phyloP scores from a whole-genome alignment of 2,113 vertebrate genomes.

The Melanostigma gelatinosum region DNA sequence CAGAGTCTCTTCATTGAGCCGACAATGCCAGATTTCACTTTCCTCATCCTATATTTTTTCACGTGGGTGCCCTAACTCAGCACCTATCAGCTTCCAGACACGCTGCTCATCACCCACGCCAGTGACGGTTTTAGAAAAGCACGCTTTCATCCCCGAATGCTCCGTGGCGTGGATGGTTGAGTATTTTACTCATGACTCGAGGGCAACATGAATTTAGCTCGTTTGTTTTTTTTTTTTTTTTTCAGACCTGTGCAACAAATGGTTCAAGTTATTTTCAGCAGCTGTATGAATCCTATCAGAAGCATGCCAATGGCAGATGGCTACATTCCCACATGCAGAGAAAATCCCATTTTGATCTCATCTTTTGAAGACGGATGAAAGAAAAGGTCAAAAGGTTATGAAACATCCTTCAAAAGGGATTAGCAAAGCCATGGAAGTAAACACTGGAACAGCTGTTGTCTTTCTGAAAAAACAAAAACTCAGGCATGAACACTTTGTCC shows the following conservation, averaged over 20 bases:
- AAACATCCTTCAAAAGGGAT: not conserved
- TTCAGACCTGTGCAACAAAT: conserved; percentile 49
- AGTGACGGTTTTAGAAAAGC: conserved; percentile 34
- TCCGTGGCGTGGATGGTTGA: conserved; percentile 11
- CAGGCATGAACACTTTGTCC: not conserved
- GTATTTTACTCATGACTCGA: conserved; percentile 54
- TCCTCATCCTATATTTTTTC: conserved; percentile 1
- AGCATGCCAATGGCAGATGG: conserved; percentile 44
- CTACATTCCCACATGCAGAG: conserved; percentile 34
- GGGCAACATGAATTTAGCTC: conserved; percentile 54
- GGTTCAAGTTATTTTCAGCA: conserved; percentile 55
- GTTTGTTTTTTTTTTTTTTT: conserved; percentile 21
- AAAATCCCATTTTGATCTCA: conserved; percentile 51
- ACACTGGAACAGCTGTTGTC: not conserved
- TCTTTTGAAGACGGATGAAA: conserved; percentile 30
- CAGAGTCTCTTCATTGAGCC: not conserved
- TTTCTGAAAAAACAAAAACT: not conserved
- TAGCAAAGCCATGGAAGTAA: not conserved
- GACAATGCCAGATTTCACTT: conserved; percentile 8
- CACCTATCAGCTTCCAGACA: conserved; percentile 40
- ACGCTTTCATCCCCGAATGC: conserved; percentile 53
- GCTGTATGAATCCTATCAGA: conserved; percentile 48
- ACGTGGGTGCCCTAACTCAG: conserved; percentile 28
- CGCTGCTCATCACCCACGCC: conserved; percentile 49
- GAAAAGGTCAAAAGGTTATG: conserved; percentile 47